These are phyloP conservation scores for Stenchaetothrips biformis DNA, from an alignment of 2,888 invertebrate species.

Conservation along the genomic window DNA sequence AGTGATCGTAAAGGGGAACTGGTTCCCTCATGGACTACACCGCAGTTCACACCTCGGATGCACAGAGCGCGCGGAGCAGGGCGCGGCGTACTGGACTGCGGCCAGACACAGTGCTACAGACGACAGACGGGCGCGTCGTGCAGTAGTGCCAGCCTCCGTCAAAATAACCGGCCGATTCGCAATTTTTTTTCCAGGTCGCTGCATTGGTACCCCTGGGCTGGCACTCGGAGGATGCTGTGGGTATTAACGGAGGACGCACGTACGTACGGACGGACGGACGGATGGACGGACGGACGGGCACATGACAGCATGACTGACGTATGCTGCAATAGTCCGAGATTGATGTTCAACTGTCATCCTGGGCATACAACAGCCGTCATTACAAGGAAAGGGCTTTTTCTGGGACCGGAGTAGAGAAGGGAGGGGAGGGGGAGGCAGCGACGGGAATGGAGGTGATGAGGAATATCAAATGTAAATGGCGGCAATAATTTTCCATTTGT, in stretches of 20 bases:
- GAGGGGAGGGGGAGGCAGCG: not conserved
- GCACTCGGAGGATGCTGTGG: too few species aligned
- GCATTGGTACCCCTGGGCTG: too few species aligned
- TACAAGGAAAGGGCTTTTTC: not conserved
- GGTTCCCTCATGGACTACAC: not conserved
- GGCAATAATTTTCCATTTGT: too few species aligned
- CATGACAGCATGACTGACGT: conserved; percentile 14
- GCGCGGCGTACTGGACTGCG: not conserved
- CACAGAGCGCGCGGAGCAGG: not conserved
- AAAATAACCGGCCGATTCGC: too few species aligned
- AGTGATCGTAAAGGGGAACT: conserved; percentile 12
- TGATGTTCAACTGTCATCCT: conserved; percentile 23
- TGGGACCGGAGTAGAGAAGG: not conserved
- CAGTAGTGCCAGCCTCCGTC: too few species aligned
- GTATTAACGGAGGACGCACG: not conserved
- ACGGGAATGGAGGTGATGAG: not conserved
- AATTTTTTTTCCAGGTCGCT: too few species aligned
- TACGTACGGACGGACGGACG: not conserved
- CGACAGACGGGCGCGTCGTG: too few species aligned
- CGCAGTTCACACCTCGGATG: not conserved
- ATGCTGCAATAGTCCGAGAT: conserved; percentile 23
- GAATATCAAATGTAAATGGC: not conserved
- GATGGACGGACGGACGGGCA: not conserved
- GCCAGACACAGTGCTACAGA: too few species aligned
- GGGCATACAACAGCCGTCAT: conserved; percentile 13